phyloP scores from a whole-genome alignment of 2,113 vertebrate species.

The Pyxicephalus adspersus region DNA sequence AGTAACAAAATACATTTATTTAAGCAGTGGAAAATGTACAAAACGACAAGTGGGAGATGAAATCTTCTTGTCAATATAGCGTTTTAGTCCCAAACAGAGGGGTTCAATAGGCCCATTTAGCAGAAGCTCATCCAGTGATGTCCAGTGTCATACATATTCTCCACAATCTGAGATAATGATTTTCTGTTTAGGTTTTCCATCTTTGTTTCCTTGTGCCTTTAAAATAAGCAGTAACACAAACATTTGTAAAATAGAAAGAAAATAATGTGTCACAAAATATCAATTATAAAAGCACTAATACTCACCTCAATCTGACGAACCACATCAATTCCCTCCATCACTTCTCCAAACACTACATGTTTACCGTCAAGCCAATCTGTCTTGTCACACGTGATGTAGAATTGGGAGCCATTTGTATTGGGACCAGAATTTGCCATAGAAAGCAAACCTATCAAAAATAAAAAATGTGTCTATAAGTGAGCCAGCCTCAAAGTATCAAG shows the following conservation, averaged over 20 bases:
- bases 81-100: neutral
- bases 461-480: neutral
- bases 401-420: slow-evolving; percentile 91
- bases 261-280: neutral
- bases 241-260: neutral
- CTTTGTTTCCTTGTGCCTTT: slow-evolving; percentile 91
- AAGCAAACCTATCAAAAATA: slow-evolving; percentile 73
- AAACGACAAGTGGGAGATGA: neutral
- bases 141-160: slow-evolving; percentile 77
- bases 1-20: slow-evolving; percentile 46
- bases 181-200: slow-evolving; percentile 93
- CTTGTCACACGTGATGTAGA: slow-evolving; percentile 93
- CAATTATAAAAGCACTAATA: neutral
- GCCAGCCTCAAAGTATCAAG: no score
- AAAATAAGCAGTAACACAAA: slow-evolving; percentile 4
- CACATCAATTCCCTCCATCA: slow-evolving; percentile 92
- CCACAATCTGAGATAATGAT: slow-evolving; percentile 94
- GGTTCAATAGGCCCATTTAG: neutral
- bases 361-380: slow-evolving; percentile 93
- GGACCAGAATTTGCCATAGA: slow-evolving; percentile 93
- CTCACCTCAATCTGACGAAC: slow-evolving; percentile 85
- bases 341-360: slow-evolving; percentile 94
- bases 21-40: slow-evolving; percentile 39
- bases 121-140: neutral
- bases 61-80: neutral